Conservation (phyloP, 1,140 invertebrate genomes). For the Maniola jurtina region DNA sequence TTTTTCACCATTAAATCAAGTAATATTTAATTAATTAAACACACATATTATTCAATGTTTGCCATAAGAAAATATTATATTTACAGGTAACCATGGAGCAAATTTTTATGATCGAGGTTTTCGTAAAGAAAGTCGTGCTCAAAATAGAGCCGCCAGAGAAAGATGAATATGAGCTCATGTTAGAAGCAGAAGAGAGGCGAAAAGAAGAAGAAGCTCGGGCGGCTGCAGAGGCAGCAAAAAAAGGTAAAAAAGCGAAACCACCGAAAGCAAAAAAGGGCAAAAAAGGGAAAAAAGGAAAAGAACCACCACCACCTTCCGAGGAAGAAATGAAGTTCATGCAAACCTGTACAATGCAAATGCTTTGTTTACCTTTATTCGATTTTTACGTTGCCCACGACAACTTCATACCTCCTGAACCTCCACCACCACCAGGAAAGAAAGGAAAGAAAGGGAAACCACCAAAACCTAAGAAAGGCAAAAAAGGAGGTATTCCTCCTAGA, state of each 20-base stretch:
- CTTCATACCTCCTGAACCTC: constrained; percentile 65
- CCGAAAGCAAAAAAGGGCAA: constrained; percentile 59
- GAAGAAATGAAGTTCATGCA: constrained; percentile 74
- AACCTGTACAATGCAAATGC: constrained; percentile 70
- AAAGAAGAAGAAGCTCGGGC: constrained; percentile 61
- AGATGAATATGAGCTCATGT: constrained; percentile 64
- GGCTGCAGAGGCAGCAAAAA: constrained; percentile 54
- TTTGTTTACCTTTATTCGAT: constrained; percentile 67
- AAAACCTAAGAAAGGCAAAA: constrained; percentile 57
- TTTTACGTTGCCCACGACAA: constrained; percentile 72
- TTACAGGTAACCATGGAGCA: constrained; percentile 54
- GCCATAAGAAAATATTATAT: neutral
- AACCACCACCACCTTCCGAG: constrained; percentile 64
- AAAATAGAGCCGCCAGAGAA: constrained; percentile 70
- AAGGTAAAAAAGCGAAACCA: constrained; percentile 51
- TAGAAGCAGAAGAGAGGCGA: constrained; percentile 59
- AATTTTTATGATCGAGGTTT: constrained; percentile 73
- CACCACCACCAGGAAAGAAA: constrained; percentile 50
- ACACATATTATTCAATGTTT: too few relatives aligned
- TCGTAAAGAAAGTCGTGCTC: constrained; percentile 65
- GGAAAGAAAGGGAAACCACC: constrained; percentile 50
- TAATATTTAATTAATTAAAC: too few relatives aligned
- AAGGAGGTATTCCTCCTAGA: constrained; percentile 36
- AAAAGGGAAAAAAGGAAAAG: constrained; percentile 66
- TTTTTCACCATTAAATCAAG: too few relatives aligned